A percentile compares a stretch with the other conserved stretches of the same genome.
Conservation (phyloP, 2,113 vertebrate genomes). For the Xerus inauris region DNA sequence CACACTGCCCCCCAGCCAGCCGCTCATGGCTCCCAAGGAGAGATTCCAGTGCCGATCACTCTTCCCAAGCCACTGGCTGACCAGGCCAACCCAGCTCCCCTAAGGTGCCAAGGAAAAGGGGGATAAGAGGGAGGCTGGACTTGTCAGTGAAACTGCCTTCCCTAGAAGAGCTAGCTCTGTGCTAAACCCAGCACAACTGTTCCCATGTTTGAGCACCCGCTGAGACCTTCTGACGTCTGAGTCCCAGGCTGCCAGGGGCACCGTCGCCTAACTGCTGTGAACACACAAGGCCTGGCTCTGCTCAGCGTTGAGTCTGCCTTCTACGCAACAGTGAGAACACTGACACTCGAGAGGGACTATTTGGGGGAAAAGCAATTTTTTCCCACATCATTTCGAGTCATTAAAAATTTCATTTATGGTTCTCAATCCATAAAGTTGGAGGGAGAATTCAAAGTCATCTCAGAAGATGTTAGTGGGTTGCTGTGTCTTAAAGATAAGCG, state of each 20-base stretch:
- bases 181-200: not conserved
- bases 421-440: not conserved
- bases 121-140: not conserved
- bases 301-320: not conserved
- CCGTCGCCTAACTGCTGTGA: rapidly evolving
- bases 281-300: not conserved
- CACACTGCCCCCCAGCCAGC: too few relatives aligned
- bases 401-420: rapidly evolving
- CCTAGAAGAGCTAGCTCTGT: rapidly evolving
- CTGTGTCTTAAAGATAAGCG: rapidly evolving
- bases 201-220: rapidly evolving
- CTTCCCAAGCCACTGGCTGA: too few relatives aligned
- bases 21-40: not conserved
- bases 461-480: too few relatives aligned
- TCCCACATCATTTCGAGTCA: not conserved
- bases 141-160: rapidly evolving
- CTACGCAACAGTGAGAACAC: not conserved
- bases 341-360: rapidly evolving
- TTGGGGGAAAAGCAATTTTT: not conserved
- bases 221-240: not conserved
- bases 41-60: not conserved
- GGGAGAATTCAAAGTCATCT: not conserved
- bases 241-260: not conserved
- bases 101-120: rapidly evolving
- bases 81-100: not conserved